A percentile compares a stretch with the other conserved stretches of the same genome.
Evolutionary conservation across 2,113 vertebrate genomes (phyloP).

Genomic region (Phalacrocorax carbo): DNA sequence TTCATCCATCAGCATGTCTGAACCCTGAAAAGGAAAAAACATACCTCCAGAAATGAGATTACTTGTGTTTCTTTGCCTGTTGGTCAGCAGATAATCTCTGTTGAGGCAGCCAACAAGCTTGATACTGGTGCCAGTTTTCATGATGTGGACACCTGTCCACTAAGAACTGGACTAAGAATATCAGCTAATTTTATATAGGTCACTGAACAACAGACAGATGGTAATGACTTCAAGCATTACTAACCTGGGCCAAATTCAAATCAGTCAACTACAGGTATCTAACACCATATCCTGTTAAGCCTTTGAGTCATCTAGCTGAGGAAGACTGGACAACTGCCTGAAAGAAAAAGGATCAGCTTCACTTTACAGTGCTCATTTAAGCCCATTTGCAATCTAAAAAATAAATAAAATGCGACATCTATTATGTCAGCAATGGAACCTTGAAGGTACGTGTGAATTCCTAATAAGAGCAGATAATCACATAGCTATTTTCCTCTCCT

Average conservation of each 20-base stretch:
- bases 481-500: neutral
- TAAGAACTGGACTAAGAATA: conserved; percentile 57
- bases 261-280: conserved; percentile 59
- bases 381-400: neutral
- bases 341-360: neutral
- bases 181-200: conserved; percentile 50
- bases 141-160: conserved; percentile 61
- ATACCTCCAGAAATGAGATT: neutral
- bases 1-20: neutral
- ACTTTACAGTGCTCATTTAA: neutral
- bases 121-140: conserved; percentile 45
- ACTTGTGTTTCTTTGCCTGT: neutral
- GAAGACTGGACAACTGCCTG: conserved; percentile 34
- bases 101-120: conserved; percentile 14
- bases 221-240: conserved; percentile 64
- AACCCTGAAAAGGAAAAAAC: neutral
- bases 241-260: conserved; percentile 50
- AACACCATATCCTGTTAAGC: conserved; percentile 56
- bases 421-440: neutral
- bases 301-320: conserved; percentile 59
- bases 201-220: conserved; percentile 65
- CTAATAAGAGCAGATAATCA: neutral
- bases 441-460: neutral
- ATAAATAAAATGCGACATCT: neutral
- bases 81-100: neutral